These are phyloP conservation scores for Amphipyra tragopoginis DNA, from an alignment of 2,888 invertebrate genomes.

Conservation along the genomic window DNA sequence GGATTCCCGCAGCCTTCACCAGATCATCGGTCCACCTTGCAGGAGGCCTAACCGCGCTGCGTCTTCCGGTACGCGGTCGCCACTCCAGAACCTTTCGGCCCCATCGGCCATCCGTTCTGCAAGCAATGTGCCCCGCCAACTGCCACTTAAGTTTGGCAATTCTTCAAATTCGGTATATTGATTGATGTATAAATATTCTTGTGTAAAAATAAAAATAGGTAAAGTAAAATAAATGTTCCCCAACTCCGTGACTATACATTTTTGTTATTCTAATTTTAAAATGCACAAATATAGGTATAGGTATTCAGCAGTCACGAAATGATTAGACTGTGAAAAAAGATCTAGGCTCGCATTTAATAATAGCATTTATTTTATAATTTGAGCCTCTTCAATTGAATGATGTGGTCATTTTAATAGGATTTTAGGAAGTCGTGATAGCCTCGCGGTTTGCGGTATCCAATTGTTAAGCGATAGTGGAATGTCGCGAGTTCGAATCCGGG, in stretches of 20 bases:
- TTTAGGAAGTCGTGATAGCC: conserved; percentile 35
- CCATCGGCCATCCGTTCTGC: too few species aligned
- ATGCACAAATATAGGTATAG: neutral
- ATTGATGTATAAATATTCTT: too few species aligned
- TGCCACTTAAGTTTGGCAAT: too few species aligned
- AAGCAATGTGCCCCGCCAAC: too few species aligned
- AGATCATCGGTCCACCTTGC: too few species aligned
- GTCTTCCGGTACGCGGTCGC: too few species aligned
- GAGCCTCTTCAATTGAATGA: conserved; percentile 4
- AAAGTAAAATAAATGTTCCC: too few species aligned
- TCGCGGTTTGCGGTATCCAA: conserved; percentile 37
- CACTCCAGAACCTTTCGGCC: too few species aligned
- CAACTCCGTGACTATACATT: conserved; percentile 3
- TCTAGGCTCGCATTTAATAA: conserved; percentile 28
- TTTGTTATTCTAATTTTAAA: neutral
- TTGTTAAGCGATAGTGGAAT: conserved; percentile 5
- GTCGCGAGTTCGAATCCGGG: conserved; percentile 29
- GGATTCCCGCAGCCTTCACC: too few species aligned
- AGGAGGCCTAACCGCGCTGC: too few species aligned
- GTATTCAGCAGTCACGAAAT: neutral
- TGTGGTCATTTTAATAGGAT: conserved; percentile 18
- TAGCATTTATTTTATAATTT: conserved; percentile 26
- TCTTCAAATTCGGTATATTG: too few species aligned
- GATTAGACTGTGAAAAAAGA: conserved; percentile 9
- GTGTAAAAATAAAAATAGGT: too few species aligned